Evolutionary conservation across 2,113 vertebrate species (phyloP).

Genomic region (Malaclemys terrapin): DNA sequence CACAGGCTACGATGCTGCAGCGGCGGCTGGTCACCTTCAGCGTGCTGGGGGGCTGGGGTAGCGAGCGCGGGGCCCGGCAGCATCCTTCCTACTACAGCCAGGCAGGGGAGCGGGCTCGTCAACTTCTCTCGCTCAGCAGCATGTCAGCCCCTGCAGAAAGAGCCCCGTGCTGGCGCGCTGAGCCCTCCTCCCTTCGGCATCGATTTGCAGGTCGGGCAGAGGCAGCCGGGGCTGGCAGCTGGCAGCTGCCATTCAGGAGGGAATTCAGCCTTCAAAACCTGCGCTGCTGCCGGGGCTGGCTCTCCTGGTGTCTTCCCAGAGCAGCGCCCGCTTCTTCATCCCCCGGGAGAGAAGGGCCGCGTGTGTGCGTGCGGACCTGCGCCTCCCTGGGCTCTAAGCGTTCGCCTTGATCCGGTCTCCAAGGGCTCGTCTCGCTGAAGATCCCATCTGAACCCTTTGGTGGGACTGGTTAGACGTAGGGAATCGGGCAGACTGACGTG

Average conservation of each 20-base stretch:
- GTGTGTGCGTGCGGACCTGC: not conserved
- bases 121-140: slow-evolving; percentile 80
- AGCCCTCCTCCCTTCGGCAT: slow-evolving; percentile 61
- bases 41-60: slow-evolving; percentile 74
- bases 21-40: slow-evolving; percentile 79
- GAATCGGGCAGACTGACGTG: slow-evolving; percentile 87
- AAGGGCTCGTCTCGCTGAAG: slow-evolving; percentile 59
- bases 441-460: slow-evolving; percentile 80
- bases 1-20: slow-evolving; percentile 57
- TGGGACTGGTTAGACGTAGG: slow-evolving; percentile 81
- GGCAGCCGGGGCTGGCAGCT: slow-evolving; percentile 80
- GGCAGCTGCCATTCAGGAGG: slow-evolving; percentile 85
- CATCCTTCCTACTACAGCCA: slow-evolving; percentile 83
- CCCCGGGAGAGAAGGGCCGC: slow-evolving; percentile 24
- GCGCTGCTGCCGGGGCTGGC: slow-evolving; percentile 2
- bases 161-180: slow-evolving; percentile 76
- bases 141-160: slow-evolving; percentile 75
- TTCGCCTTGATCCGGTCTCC: slow-evolving; percentile 52
- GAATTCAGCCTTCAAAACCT: slow-evolving; percentile 63
- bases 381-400: not conserved
- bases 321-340: not conserved
- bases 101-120: slow-evolving; percentile 26
- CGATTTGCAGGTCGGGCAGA: slow-evolving; percentile 74
- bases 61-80: slow-evolving; percentile 82
- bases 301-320: slow-evolving; percentile 29